Percentiles rank a stretch among this genome's conserved stretches.
phyloP scores from a whole-genome alignment of 2,888 invertebrate species.

The Drosophila rubida region DNA sequence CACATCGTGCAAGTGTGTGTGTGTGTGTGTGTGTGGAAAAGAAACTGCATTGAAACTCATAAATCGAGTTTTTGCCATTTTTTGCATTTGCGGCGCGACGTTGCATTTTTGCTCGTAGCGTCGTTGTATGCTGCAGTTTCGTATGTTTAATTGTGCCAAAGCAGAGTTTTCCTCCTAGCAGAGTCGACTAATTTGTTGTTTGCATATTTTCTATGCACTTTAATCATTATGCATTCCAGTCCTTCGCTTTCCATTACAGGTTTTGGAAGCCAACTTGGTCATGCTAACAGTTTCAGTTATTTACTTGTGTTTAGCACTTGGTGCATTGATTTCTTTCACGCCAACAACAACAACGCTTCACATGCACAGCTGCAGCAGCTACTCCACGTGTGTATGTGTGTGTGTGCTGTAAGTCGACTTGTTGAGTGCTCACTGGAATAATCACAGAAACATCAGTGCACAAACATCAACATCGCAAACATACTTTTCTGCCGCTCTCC shows the following conservation, averaged over 20 bases:
- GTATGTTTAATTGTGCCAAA: constrained; percentile 14
- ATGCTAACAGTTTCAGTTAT: constrained; percentile 39
- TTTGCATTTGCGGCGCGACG: constrained; percentile 16
- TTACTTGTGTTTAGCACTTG: constrained; percentile 54
- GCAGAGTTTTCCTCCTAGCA: constrained; percentile 52
- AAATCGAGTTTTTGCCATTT: constrained; percentile 71
- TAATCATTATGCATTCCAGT: constrained; percentile 74
- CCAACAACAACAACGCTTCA: constrained; percentile 37
- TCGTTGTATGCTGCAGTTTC: neutral
- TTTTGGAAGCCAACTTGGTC: constrained; percentile 17
- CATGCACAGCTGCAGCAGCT: constrained; percentile 31
- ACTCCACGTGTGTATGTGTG: constrained; percentile 2
- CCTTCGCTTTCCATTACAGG: constrained; percentile 64
- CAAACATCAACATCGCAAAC: constrained; percentile 44
- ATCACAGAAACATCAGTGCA: constrained; percentile 48
- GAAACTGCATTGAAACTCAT: constrained; percentile 71
- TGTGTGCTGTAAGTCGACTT: constrained; percentile 50
- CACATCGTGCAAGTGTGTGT: constrained; percentile 16
- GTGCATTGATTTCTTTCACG: constrained; percentile 65
- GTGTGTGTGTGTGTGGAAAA: constrained; percentile 44
- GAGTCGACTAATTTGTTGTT: constrained; percentile 50
- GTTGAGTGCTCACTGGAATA: constrained; percentile 59
- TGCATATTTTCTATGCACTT: constrained; percentile 54
- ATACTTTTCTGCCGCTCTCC: constrained; percentile 14
- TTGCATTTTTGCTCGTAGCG: constrained; percentile 31